Evolutionary conservation across 2,113 vertebrate species (phyloP), one percentile per base, ranked within the genome.

Genomic region (Mirounga angustirostris): DNA sequence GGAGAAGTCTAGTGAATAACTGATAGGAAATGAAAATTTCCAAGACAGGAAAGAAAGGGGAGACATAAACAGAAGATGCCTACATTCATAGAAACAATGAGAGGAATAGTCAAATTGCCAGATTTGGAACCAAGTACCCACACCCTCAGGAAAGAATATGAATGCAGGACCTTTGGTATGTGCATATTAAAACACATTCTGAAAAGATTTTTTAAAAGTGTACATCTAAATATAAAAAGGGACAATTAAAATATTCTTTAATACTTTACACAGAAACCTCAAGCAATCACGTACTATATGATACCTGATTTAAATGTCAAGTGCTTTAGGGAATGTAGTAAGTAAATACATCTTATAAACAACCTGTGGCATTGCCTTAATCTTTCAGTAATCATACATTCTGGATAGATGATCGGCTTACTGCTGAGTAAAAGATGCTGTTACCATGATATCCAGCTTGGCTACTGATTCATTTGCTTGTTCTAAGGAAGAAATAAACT

Each of bases 181-280:
- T 74, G 28, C 24, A 0, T 56, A 50, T 80, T 89, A 88, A 79
- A 69, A 87, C 67, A 81, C 56, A 59, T 73, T 56, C 76, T 88
- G 76, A 94, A 97, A 91, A 95, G 58, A 54, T 43, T 92, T 85
- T 95, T 36, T 10, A 71, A 69, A 69, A 84, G 58, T 61, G 26
- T 87, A 89, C 84, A 74, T 85, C 36, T 76, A 94, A 89, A 91
- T 50, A 36, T 73, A 36, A 82, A 92, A 93, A 67, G 30, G 28
- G 85, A 78, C 24, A 46, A 81, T 61, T 7, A 78, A 92, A 92
- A 82, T 76, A 78, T 82, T 67, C 33, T 73, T 87, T 95, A 94
- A 52, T 71, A 95, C n/a, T 73, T 95, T 46, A 71, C 89, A 46
- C 40, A 92, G 84, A 94, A 92, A 88, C 90, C 79, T 97, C 83